Conservation (phyloP, 2,797 vertebrate genomes). For the Oreortyx pictus region DNA sequence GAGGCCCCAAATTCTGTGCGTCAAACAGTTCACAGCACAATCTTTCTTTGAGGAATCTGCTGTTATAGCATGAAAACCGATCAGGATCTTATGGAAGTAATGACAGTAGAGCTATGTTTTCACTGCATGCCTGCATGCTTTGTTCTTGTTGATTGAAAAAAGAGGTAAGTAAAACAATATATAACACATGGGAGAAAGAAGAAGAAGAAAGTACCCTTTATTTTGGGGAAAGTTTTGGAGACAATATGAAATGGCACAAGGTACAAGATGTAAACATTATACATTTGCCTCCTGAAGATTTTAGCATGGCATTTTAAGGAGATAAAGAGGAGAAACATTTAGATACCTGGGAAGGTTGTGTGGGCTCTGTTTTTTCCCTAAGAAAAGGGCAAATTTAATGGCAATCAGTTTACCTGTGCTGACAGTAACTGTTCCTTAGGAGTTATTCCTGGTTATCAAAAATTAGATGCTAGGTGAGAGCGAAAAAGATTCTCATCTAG, state of each 20-base stretch:
- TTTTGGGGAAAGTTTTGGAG: background rate
- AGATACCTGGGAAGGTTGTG: background rate
- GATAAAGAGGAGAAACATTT: background rate
- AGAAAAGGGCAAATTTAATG: background rate
- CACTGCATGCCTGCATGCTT: background rate
- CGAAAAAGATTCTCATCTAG: background rate
- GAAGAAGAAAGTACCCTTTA: background rate
- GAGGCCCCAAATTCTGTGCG: background rate
- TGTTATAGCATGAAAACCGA: background rate
- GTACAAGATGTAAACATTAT: background rate
- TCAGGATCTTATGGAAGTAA: background rate
- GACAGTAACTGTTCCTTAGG: background rate
- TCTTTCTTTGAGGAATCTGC: conserved; percentile 41
- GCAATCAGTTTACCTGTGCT: background rate
- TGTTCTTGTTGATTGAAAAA: background rate
- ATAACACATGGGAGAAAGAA: background rate
- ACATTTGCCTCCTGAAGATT: background rate
- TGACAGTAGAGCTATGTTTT: background rate
- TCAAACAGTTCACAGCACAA: conserved; percentile 19
- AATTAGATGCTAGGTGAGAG: background rate
- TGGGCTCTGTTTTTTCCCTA: fast-evolving
- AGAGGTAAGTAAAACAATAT: background rate
- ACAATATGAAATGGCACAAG: background rate
- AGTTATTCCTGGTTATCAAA: background rate
- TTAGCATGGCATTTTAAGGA: background rate